Conservation (phyloP, 2,888 invertebrate species). For the Germaria angustata region DNA sequence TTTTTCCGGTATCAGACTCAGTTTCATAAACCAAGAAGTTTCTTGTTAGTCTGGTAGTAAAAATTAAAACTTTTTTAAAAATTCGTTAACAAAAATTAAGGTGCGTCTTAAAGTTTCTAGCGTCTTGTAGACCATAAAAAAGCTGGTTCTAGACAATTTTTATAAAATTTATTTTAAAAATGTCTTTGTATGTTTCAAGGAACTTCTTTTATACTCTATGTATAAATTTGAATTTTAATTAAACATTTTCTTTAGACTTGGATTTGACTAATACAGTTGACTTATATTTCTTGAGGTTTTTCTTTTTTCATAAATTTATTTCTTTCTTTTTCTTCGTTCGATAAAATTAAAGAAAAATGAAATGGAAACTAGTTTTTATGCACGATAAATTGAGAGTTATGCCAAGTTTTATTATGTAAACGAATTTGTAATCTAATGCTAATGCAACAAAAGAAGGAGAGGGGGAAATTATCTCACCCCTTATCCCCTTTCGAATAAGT, state of each 20-base stretch:
- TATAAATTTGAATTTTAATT: neutral
- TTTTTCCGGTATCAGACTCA: no score
- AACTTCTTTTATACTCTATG: neutral
- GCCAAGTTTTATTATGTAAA: slow-evolving; percentile 52
- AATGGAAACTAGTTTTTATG: slow-evolving; percentile 59
- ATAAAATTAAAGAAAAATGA: slow-evolving; percentile 16
- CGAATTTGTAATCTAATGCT: slow-evolving; percentile 8
- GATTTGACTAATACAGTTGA: slow-evolving; percentile 29
- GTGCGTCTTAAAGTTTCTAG: no score
- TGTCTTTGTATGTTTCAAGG: neutral
- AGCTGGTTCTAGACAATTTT: no score
- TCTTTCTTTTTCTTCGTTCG: neutral
- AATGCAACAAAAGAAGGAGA: neutral
- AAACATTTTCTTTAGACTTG: slow-evolving; percentile 12
- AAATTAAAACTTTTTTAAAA: no score
- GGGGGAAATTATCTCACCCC: neutral
- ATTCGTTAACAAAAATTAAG: no score
- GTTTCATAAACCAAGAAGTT: no score
- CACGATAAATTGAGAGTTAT: slow-evolving; percentile 61
- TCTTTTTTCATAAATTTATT: slow-evolving; percentile 2
- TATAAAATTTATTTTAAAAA: no score
- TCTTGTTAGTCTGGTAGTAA: no score
- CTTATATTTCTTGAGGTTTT: slow-evolving; percentile 45
- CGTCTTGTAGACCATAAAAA: no score
- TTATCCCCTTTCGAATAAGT: slow-evolving; percentile 11